Percentiles rank a stretch among this genome's conserved stretches.
phyloP scores from a whole-genome alignment of 2,797 vertebrate species.

The Numenius phaeopus region DNA sequence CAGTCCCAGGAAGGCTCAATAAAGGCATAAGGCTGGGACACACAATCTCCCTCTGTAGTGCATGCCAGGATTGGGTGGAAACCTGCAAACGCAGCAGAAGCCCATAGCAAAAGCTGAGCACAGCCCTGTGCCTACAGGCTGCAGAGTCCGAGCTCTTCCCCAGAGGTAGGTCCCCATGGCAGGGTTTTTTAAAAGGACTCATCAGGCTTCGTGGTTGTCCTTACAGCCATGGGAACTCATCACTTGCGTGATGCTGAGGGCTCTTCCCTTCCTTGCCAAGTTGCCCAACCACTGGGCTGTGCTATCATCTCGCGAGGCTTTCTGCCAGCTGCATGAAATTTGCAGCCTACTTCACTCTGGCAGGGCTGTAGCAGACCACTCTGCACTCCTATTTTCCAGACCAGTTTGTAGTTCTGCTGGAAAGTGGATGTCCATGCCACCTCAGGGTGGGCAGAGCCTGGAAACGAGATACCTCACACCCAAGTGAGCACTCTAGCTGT shows the following conservation, averaged over 20 bases:
- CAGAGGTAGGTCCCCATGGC: neutral
- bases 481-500: neutral
- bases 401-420: neutral
- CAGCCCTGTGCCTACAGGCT: neutral
- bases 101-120: neutral
- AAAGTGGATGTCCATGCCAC: fast-evolving
- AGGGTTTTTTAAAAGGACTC: neutral
- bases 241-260: neutral
- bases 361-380: neutral
- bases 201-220: fast-evolving
- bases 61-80: conserved; percentile 48
- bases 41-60: neutral
- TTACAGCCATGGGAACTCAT: neutral
- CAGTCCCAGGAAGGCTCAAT: neutral
- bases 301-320: fast-evolving
- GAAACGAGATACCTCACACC: neutral
- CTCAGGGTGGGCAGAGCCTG: neutral
- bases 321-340: neutral
- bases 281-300: neutral
- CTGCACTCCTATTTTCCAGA: neutral
- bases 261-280: neutral
- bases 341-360: neutral
- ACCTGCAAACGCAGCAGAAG: conserved; percentile 20
- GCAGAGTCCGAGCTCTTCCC: neutral
- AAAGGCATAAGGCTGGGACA: conserved; percentile 7